Evolutionary conservation across 2,797 vertebrate genomes (phyloP).

Genomic region (Takifugu rubripes): DNA sequence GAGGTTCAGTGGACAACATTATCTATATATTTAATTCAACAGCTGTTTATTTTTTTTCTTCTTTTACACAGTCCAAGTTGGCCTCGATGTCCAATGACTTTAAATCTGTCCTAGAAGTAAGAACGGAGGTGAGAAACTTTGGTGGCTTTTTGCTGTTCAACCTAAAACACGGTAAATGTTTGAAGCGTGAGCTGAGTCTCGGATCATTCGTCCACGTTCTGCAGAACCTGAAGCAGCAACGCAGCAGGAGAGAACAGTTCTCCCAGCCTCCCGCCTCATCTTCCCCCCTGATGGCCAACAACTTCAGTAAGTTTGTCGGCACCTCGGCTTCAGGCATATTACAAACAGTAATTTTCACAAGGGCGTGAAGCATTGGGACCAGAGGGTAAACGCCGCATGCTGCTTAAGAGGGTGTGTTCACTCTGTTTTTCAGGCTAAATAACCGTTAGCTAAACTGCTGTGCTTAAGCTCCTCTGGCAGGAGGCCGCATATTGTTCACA

Average conservation of each 20-base stretch:
- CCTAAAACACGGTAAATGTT: neutral
- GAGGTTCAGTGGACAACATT: no score
- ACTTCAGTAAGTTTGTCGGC: slow-evolving; percentile 80
- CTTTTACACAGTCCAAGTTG: slow-evolving; percentile 84
- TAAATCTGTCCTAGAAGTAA: slow-evolving; percentile 92
- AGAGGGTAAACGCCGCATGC: slow-evolving; percentile 24
- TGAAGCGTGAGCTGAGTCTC: neutral
- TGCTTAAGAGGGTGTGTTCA: slow-evolving; percentile 49
- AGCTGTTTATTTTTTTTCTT: neutral
- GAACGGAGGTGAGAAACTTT: slow-evolving; percentile 85
- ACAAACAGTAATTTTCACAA: slow-evolving; percentile 4
- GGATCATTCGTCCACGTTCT: slow-evolving; percentile 2
- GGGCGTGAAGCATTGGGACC: slow-evolving; percentile 16
- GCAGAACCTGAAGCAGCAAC: slow-evolving; percentile 93
- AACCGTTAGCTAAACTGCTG: neutral
- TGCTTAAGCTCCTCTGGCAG: neutral
- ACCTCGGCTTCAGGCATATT: slow-evolving; percentile 5
- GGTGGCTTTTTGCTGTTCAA: no score
- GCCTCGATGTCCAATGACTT: slow-evolving; percentile 97
- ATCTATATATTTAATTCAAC: neutral
- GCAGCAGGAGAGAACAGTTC: slow-evolving; percentile 89
- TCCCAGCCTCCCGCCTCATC: slow-evolving; percentile 80
- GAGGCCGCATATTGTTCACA: neutral
- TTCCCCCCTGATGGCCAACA: slow-evolving; percentile 82
- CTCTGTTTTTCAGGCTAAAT: slow-evolving; percentile 18